Base-by-base conservation (phyloP, 30 jellyfish, hydroid and myxozoan species). In the Turritopsis dohrnii region DNA sequence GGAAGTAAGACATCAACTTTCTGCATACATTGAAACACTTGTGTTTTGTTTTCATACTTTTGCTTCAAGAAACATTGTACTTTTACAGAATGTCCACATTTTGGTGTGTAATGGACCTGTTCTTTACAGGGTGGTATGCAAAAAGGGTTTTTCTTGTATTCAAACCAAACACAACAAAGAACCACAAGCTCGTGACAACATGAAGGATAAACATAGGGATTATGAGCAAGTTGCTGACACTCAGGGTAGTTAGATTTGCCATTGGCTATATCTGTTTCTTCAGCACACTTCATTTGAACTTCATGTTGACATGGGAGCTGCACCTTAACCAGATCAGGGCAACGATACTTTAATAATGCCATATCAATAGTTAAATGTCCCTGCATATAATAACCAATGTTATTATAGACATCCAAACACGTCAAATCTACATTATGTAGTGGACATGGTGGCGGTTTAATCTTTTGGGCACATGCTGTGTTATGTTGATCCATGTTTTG, bases 391-490 rank as follows among this genome's bases (percentile, higher is more conserved):
- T 3, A 25, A 7, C 29, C 28, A 8, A 76, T 19, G 28, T 28
- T 76, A 23, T 1, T 52, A 22, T n/a, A 76, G 23, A 76, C 84
- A 52, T 76, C 75, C 5, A 8, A 54, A 28, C 84, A 76, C 18
- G 84, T 76, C 72, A 76, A 52, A 52, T 28, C 28, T 52, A 26
- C 19, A 7, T 18, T 22, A 16, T 76, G 84, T 23, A 18, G 3
- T 76, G 41, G 72, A 76, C 84, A 76, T 18, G 84, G 84, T 23
- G 84, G 84, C 3, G 69, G 84, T 18, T 22, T 76, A 5, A 76
- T 76, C 26, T n/a, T 22, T 1, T 28, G 71, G 21, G 26, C 28
- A 22, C 84, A 76, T 24, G 1, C 18, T 28, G 3, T 76, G 28
- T 76, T 76, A 77, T 76, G 84, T 9, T 9, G 23, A 76, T 76